phyloP scores from a whole-genome alignment of 2,113 vertebrate species.

The Chelonoidis abingdonii region DNA sequence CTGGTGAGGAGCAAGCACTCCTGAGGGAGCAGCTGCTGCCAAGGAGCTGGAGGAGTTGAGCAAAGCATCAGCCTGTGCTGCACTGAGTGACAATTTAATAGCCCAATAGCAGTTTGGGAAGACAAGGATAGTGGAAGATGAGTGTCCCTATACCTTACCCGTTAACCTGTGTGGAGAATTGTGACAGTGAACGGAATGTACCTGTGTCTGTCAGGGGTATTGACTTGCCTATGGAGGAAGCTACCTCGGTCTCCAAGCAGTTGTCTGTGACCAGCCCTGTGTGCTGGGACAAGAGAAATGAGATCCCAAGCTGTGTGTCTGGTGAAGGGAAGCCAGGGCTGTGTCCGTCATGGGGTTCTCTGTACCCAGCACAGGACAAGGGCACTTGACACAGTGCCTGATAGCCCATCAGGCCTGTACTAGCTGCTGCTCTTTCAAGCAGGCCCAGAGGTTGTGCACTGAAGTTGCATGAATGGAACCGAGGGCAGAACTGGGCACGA shows the following conservation, averaged over 20 bases:
- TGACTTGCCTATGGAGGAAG: too few species aligned
- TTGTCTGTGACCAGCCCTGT: too few species aligned
- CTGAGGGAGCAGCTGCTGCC: background rate
- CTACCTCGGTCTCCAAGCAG: too few species aligned
- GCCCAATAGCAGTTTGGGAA: background rate
- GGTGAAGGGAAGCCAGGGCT: background rate
- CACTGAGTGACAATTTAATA: background rate
- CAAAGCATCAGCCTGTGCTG: slow-evolving; percentile 22
- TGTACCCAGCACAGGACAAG: fast-evolving
- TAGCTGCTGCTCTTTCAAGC: fast-evolving
- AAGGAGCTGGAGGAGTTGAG: background rate
- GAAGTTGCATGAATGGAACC: fast-evolving
- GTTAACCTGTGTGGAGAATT: too few species aligned
- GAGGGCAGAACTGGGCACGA: fast-evolving
- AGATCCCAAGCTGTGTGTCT: too few species aligned
- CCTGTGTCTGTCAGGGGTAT: too few species aligned
- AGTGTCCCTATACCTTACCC: too few species aligned
- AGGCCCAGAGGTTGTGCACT: background rate
- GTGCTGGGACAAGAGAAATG: too few species aligned
- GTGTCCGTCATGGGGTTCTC: background rate
- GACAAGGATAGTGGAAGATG: too few species aligned
- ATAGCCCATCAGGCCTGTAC: background rate
- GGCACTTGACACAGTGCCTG: fast-evolving
- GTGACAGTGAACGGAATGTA: too few species aligned
- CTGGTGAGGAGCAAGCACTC: background rate